A percentile compares a stretch with the other conserved stretches of the same genome.
Evolutionary conservation across 2,888 invertebrate species (phyloP).

Genomic region (Agrochola circellaris): DNA sequence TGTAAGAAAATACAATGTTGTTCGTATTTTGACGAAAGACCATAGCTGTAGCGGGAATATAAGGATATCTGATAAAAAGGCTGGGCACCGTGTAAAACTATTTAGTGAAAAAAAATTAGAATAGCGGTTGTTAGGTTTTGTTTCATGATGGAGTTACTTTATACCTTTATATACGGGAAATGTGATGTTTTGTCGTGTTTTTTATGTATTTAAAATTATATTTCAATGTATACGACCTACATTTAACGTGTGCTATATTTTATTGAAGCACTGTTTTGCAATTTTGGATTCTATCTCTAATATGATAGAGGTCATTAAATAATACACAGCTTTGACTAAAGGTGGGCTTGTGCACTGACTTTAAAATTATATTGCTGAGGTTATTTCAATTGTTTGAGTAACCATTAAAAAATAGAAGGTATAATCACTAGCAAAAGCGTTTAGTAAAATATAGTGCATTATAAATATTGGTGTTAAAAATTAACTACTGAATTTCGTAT

Average conservation of each 20-base stretch:
- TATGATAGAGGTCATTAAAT: neutral
- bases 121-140: constrained; percentile 38
- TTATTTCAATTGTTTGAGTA: constrained; percentile 9
- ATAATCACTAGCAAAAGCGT: constrained; percentile 21
- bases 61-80: constrained; percentile 72
- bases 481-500: constrained; percentile 2
- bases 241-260: constrained; percentile 34
- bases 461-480: constrained; percentile 2
- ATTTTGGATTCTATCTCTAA: neutral
- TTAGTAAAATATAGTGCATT: constrained; percentile 22
- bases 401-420: constrained; percentile 1
- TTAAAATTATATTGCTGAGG: constrained; percentile 8
- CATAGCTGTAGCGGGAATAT: constrained; percentile 54
- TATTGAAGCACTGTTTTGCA: constrained; percentile 2
- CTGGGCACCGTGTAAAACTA: constrained; percentile 84
- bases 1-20: constrained; percentile 17
- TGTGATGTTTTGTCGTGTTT: constrained; percentile 68
- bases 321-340: constrained; percentile 3
- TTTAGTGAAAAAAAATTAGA: constrained; percentile 59
- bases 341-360: constrained; percentile 26
- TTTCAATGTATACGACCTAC: constrained; percentile 21
- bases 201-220: constrained; percentile 7
- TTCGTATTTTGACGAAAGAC: constrained; percentile 56
- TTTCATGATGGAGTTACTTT: constrained; percentile 28
- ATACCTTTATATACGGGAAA: constrained; percentile 62